phyloP scores from a whole-genome alignment of 2,797 vertebrate genomes.

The Epinephelus awoara region DNA sequence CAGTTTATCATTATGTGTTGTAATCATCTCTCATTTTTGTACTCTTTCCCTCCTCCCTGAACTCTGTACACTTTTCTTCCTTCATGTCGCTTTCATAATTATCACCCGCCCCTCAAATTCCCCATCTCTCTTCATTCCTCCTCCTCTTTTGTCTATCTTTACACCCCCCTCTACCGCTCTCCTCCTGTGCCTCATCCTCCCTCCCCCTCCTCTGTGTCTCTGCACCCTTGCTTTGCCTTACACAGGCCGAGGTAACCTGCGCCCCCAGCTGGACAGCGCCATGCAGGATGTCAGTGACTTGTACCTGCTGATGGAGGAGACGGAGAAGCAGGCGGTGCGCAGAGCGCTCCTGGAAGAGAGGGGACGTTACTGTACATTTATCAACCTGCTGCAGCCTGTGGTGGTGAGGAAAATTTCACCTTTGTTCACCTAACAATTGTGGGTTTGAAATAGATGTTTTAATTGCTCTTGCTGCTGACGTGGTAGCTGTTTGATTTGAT shows the following conservation, averaged over 20 bases:
- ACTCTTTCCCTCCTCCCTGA: slow-evolving; percentile 32
- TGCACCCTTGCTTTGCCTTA: background rate
- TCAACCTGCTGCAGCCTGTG: slow-evolving; percentile 93
- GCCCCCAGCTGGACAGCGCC: slow-evolving; percentile 96
- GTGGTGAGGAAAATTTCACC: slow-evolving; percentile 87
- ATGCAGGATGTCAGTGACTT: slow-evolving; percentile 97
- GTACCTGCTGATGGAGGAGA: slow-evolving; percentile 98
- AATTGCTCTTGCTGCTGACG: background rate
- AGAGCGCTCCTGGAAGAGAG: slow-evolving; percentile 95
- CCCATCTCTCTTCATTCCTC: slow-evolving; percentile 23
- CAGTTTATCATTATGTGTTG: slow-evolving; percentile 60
- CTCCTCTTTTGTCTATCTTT: slow-evolving; percentile 18
- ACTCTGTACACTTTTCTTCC: slow-evolving; percentile 9
- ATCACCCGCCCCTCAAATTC: slow-evolving; percentile 22
- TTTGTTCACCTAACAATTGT: background rate
- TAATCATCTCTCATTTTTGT: slow-evolving; percentile 62
- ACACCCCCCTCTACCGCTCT: slow-evolving; percentile 31
- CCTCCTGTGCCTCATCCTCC: slow-evolving; percentile 54
- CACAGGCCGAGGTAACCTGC: slow-evolving; percentile 94
- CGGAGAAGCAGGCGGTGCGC: slow-evolving; percentile 97
- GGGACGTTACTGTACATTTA: slow-evolving; percentile 95
- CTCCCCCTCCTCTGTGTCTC: slow-evolving; percentile 1
- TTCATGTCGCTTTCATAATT: slow-evolving; percentile 23
- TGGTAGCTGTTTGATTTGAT: background rate
- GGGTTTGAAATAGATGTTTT: background rate